Conservation (phyloP, 2,888 invertebrate species). For the Eilema caniola region DNA sequence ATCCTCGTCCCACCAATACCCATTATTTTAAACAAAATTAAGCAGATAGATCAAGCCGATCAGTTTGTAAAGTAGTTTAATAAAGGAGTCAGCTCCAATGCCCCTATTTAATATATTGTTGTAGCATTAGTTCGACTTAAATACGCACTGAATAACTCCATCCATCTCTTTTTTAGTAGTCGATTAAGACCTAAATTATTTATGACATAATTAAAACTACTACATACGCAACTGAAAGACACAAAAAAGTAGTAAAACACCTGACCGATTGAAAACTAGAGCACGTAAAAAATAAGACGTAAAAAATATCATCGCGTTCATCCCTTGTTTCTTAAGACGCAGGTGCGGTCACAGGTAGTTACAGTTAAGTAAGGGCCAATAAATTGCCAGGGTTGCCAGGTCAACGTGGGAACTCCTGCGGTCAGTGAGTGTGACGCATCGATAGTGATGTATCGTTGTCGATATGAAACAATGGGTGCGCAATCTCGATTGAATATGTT, state of each 20-base stretch:
- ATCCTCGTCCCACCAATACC: too few species aligned
- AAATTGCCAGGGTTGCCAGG: conserved; percentile 80
- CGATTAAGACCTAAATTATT: not conserved
- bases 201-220: not conserved
- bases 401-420: conserved; percentile 82
- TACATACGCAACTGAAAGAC: not conserved
- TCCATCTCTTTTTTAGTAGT: not conserved
- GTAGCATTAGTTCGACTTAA: not conserved
- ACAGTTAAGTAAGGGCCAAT: conserved; percentile 76
- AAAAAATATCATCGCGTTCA: conserved; percentile 43
- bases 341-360: conserved; percentile 84
- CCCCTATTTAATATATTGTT: not conserved
- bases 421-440: conserved; percentile 73
- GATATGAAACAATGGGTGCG: conserved; percentile 40
- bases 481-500: conserved; percentile 20
- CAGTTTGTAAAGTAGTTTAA: too few species aligned
- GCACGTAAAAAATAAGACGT: conserved; percentile 24
- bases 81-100: too few species aligned
- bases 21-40: too few species aligned
- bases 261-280: conserved; percentile 31
- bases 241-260: conserved; percentile 10
- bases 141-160: not conserved
- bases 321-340: conserved; percentile 78
- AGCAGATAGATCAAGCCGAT: too few species aligned
- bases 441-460: conserved; percentile 49